Base-by-base conservation (phyloP, 1,140 invertebrate genomes). In the Sarcophaga bullata region DNA sequence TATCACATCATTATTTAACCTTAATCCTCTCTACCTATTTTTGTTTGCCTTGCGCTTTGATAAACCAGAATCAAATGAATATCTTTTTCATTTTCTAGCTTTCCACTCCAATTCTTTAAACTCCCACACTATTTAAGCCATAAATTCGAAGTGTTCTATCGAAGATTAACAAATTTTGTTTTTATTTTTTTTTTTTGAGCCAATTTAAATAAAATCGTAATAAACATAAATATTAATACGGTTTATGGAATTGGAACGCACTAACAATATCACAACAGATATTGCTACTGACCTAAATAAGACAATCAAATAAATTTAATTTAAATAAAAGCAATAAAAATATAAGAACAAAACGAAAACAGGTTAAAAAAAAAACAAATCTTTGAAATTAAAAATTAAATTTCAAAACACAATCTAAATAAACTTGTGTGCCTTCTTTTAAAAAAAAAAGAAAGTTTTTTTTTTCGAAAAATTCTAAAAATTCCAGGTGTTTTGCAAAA, bases 371-470 rank as follows among this genome's bases (percentile, higher is more conserved):
- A 10, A 13, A n/a, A 58, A 58, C 7, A 58, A 58, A 58, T 37
- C 25, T 37, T 37, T 37, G 25, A 37, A 37, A 37, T 37, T 4
- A 58, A 58, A 13, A 58, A 58, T 58, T 58, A 3, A 58, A 58
- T 58, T 58, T 58, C 54, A 58, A 6, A 58, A 58, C 54, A 15
- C 11, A 6, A 58, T 58, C n/a, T 58, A 11, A n/a, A n/a, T n/a
- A n/a, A n/a, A n/a, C n/a, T n/a, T n/a, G n/a, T n/a, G n/a, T n/a
- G 52, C 52, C 10, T 58, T 15, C 52, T 58, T n/a, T 58, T 13
- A 58, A 58, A n/a, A 58, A 58, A 58, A n/a, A 58, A 58, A n/a
- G n/a, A n/a, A 58, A 58, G n/a, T 58, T n/a, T n/a, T 58, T 58
- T 58, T 58, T 58, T 58, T 37, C 15, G 15, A 58, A 7, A 58